phyloP scores from a whole-genome alignment of 2,797 vertebrate genomes.

The Danio aesculapii region DNA sequence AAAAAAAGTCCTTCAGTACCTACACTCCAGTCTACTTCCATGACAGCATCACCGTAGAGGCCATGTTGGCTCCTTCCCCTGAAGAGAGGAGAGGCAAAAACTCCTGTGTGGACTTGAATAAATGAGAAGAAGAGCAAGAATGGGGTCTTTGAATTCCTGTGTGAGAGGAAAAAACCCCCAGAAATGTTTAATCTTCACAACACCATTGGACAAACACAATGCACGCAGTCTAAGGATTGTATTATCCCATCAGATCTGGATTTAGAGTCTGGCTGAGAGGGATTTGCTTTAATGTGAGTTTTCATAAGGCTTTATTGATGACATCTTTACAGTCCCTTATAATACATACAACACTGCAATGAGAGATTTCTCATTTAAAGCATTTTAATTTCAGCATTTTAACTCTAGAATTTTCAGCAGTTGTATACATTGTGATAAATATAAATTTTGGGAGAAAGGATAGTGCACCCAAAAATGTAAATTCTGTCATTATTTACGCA shows the following conservation, averaged over 20 bases:
- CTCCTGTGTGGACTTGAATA: slow-evolving; percentile 89
- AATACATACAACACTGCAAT: background rate
- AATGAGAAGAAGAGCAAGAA: slow-evolving; percentile 90
- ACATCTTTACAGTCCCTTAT: background rate
- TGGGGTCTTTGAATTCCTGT: slow-evolving; percentile 76
- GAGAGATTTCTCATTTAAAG: background rate
- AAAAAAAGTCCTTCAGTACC: slow-evolving; percentile 75
- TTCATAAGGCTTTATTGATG: slow-evolving; percentile 11
- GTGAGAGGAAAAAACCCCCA: background rate
- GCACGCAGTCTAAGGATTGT: background rate
- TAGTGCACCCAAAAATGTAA: background rate
- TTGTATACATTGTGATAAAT: background rate
- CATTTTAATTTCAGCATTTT: too few species aligned
- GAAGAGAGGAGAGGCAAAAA: slow-evolving; percentile 81
- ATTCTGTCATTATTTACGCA: background rate
- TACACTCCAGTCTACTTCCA: slow-evolving; percentile 94
- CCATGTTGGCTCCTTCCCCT: slow-evolving; percentile 84
- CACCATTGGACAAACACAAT: background rate
- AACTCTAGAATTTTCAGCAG: too few species aligned
- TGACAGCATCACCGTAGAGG: slow-evolving; percentile 86
- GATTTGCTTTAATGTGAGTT: slow-evolving; percentile 18
- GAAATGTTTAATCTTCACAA: background rate
- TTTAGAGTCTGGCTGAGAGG: slow-evolving; percentile 1
- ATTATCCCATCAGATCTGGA: background rate
- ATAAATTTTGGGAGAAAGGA: background rate